Conservation (phyloP, 2,888 invertebrate genomes). For the Limenitis camilla region DNA sequence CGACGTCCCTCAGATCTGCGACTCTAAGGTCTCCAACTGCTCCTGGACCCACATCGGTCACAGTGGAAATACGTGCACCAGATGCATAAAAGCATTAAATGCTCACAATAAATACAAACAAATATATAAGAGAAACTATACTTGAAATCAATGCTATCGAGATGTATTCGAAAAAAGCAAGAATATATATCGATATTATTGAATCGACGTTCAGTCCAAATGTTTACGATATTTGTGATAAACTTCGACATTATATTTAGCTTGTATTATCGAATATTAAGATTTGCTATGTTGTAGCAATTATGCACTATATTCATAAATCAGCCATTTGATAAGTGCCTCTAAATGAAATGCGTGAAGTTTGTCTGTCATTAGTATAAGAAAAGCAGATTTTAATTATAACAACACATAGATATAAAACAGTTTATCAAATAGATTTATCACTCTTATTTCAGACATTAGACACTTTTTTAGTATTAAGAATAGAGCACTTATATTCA, state of each 20-base stretch:
- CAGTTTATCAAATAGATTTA: conserved; percentile 29
- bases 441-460: conserved; percentile 21
- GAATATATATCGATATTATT: conserved; percentile 25
- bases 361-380: conserved; percentile 26
- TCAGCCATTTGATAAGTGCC: conserved; percentile 66
- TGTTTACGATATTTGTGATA: conserved; percentile 67
- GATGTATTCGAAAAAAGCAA: conserved; percentile 7
- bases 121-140: conserved; percentile 4
- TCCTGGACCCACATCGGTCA: conserved; percentile 74
- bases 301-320: conserved; percentile 45
- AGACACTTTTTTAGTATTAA: conserved; percentile 25
- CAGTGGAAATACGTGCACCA: conserved; percentile 84
- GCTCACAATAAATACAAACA: background rate
- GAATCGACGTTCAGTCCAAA: conserved; percentile 52
- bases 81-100: conserved; percentile 24
- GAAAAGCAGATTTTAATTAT: conserved; percentile 16
- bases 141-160: conserved; percentile 1
- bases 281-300: conserved; percentile 45
- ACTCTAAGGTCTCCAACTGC: conserved; percentile 62
- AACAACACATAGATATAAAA: conserved; percentile 38
- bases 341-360: conserved; percentile 45
- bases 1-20: conserved; percentile 80
- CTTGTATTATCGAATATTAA: conserved; percentile 42
- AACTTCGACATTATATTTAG: conserved; percentile 56
- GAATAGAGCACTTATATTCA: conserved; percentile 53